Evolutionary conservation across 2,113 vertebrate genomes (phyloP), one percentile per base, ranked within the genome.

Genomic region (Callipepla squamata): DNA sequence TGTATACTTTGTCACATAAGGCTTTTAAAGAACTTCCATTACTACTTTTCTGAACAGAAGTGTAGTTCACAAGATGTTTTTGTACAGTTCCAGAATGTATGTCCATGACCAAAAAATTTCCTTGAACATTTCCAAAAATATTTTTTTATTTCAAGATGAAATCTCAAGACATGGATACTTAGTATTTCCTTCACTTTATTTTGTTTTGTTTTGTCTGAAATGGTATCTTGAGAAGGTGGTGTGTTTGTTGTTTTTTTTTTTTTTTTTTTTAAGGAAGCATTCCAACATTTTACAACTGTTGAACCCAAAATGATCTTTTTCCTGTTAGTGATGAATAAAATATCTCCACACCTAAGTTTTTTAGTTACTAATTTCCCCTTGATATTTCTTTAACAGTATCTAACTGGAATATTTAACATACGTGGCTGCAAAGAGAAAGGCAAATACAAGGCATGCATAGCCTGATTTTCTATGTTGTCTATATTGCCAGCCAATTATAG

Each of bases 381-480:
- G 17, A 12, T 81, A 30, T 32, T 77, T 80, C 18, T 66, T 87
- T 53, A 28, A 53, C 44, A 44, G 44, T 44, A 53, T 28, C 51
- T 53, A 90, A 36, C 61, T 84, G 42, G 76, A 84, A 36, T 14
- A 26, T 28, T 94, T 79, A 89, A 69, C 42, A 21, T 69, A 75
- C 69, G 92, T 94, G 77, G 66, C 92, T 73, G 53, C 36, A 53
- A 58, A 76, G 23, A 88, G 59, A 75, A 79, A 89, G 36, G 50
- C 50, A 91, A 85, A 79, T 69, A 85, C 58, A 89, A 82, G 92
- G 53, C 28, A 87, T 55, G 6, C 1, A 42, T 62, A 74, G 42
- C 55, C 34, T 93, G 72, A 47, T 85, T 95, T 85, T 87, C 67
- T 93, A 55, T 63, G 53, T 89, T 92, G 70, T 91, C 53, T 93